Percentiles rank a stretch among this genome's conserved stretches.
These are phyloP conservation scores for Labroides dimidiatus DNA, from an alignment of 2,797 vertebrate species.

Conservation along the genomic window DNA sequence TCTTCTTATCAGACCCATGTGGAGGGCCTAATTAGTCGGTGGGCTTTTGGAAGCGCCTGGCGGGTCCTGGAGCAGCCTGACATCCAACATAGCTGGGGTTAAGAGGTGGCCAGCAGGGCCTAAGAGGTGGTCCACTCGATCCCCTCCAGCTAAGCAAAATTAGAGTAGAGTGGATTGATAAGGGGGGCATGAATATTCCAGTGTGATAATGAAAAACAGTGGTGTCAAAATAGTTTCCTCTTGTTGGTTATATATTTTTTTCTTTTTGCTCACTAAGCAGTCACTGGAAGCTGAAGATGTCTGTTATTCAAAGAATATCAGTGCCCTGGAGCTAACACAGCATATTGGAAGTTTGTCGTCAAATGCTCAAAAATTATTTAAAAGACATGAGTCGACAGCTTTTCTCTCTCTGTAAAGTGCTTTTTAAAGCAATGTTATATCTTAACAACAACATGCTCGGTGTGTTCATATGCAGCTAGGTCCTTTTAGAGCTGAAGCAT, in stretches of 20 bases:
- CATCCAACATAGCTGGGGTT: constrained; percentile 71
- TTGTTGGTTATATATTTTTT: constrained; percentile 27
- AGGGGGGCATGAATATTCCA: constrained; percentile 54
- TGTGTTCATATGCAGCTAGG: background rate
- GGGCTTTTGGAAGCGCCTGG: constrained; percentile 71
- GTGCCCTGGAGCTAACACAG: constrained; percentile 5
- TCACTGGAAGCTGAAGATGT: constrained; percentile 28
- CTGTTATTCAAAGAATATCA: constrained; percentile 1
- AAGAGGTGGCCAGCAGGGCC: constrained; percentile 75
- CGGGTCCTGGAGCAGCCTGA: constrained; percentile 69
- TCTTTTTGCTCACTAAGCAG: constrained; percentile 10
- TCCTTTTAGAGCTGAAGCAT: background rate
- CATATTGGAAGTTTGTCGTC: constrained; percentile 25
- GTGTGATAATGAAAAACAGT: constrained; percentile 47
- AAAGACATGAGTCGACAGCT: constrained; percentile 1
- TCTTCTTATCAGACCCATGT: constrained; percentile 79
- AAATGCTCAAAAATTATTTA: constrained; percentile 8
- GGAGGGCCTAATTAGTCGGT: constrained; percentile 82
- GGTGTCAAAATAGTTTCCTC: constrained; percentile 37
- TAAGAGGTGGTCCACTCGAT: constrained; percentile 67
- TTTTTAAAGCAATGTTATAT: constrained; percentile 5
- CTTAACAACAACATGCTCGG: background rate
- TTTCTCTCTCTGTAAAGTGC: background rate
- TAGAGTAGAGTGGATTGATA: constrained; percentile 55
- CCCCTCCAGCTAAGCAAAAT: constrained; percentile 63